A percentile compares a stretch with the other conserved stretches of the same genome.
These are phyloP conservation scores for Pristionchus entomophagus DNA, from an alignment of 2,888 invertebrate genomes.

Conservation along the genomic window DNA sequence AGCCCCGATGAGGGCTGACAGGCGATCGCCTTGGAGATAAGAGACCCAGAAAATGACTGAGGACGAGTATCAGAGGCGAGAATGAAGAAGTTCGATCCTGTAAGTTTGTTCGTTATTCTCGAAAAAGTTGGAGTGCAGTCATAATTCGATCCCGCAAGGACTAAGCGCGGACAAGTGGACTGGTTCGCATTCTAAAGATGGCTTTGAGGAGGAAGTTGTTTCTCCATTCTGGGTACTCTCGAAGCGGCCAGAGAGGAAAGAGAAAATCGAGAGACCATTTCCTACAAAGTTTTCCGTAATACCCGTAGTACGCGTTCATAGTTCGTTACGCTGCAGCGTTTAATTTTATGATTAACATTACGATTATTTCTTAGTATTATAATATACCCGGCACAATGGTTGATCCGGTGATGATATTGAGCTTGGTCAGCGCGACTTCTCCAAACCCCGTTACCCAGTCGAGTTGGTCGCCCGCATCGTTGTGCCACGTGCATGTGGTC, in stretches of 20 bases:
- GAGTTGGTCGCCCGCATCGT: constrained; percentile 61
- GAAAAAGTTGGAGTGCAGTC: neutral
- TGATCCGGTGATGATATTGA: constrained; percentile 63
- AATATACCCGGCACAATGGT: constrained; percentile 61
- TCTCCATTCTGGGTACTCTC: too few relatives aligned
- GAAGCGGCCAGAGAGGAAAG: too few relatives aligned
- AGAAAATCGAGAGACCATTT: too few relatives aligned
- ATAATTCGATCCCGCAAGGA: neutral
- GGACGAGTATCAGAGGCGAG: constrained; percentile 64
- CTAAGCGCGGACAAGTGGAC: neutral
- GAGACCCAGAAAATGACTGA: constrained; percentile 57
- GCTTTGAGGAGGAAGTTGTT: too few relatives aligned
- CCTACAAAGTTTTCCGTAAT: too few relatives aligned
- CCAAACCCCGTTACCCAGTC: constrained; percentile 67
- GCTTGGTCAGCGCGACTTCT: constrained; percentile 58
- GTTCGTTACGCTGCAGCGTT: too few relatives aligned
- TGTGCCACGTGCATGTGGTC: constrained; percentile 62
- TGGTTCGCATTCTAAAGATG: too few relatives aligned
- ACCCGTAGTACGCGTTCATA: too few relatives aligned
- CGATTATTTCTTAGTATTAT: too few relatives aligned
- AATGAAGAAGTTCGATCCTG: constrained; percentile 62
- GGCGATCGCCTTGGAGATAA: constrained; percentile 64
- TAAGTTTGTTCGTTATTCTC: neutral
- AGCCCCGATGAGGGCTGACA: constrained; percentile 66
- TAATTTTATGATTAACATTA: too few relatives aligned